These are phyloP conservation scores for Meiosimyza decipiens DNA, from an alignment of 2,888 invertebrate species.

Conservation along the genomic window DNA sequence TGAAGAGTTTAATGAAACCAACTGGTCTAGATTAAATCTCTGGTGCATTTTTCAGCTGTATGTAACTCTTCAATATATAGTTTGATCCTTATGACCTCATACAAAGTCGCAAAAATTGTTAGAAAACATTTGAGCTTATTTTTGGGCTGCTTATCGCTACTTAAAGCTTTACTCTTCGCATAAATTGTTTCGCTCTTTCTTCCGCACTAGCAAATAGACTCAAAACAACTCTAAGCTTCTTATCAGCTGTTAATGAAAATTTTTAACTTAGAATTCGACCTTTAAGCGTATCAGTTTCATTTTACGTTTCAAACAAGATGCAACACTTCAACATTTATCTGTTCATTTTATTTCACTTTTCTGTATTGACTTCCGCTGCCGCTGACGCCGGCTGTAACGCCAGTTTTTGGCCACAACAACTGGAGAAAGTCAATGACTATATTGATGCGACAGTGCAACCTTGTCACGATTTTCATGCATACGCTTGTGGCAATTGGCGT, in stretches of 20 bases:
- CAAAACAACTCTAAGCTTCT: neutral
- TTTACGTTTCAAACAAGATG: slow-evolving; percentile 2
- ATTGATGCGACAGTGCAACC: slow-evolving; percentile 70
- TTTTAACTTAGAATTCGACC: neutral
- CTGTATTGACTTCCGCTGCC: neutral
- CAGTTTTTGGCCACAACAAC: slow-evolving; percentile 38
- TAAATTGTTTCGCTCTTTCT: no score
- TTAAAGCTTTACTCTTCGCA: no score
- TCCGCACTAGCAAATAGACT: neutral
- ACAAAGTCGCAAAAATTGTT: slow-evolving; percentile 21
- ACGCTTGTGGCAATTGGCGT: slow-evolving; percentile 86
- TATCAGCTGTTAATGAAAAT: slow-evolving; percentile 31
- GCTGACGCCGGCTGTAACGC: slow-evolving; percentile 23
- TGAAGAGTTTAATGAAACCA: no score
- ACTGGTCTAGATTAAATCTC: no score
- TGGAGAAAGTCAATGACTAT: slow-evolving; percentile 41
- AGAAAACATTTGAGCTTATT: neutral
- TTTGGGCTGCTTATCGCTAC: neutral
- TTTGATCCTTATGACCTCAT: slow-evolving; percentile 20
- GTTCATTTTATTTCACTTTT: neutral
- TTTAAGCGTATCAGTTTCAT: slow-evolving; percentile 7
- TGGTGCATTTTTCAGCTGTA: neutral
- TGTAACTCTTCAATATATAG: slow-evolving; percentile 19
- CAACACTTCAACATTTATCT: neutral
- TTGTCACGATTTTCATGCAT: slow-evolving; percentile 85